phyloP scores from a whole-genome alignment of 1,140 invertebrate genomes.

The Diprion similis region DNA sequence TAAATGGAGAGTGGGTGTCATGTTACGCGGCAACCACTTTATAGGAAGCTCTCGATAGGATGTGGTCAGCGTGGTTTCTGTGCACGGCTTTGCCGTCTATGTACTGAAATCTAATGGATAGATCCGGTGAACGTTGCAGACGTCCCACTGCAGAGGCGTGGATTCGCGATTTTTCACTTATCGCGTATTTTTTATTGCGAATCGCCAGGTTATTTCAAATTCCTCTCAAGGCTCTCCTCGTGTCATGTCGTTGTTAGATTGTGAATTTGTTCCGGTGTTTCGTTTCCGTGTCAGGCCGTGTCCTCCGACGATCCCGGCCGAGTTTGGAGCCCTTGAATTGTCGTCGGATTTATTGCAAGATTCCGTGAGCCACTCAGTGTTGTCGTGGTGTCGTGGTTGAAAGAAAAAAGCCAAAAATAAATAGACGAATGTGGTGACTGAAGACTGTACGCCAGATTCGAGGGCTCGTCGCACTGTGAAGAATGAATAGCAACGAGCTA shows the following conservation, averaged over 20 bases:
- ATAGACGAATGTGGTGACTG: no score
- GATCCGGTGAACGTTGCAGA: background rate
- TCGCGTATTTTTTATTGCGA: background rate
- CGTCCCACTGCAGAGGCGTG: background rate
- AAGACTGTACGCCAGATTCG: no score
- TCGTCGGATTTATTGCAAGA: conserved; percentile 33
- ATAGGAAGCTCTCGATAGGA: conserved; percentile 31
- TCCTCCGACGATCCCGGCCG: conserved; percentile 29
- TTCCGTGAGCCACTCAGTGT: conserved; percentile 28
- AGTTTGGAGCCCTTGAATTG: no score
- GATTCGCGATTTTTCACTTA: background rate
- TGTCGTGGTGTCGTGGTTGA: no score
- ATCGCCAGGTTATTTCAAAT: conserved; percentile 6
- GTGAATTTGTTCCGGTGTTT: background rate
- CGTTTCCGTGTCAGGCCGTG: conserved; percentile 38
- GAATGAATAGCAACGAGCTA: no score
- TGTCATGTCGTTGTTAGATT: background rate
- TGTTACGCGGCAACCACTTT: conserved; percentile 29
- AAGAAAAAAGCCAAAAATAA: no score
- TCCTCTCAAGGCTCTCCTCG: background rate
- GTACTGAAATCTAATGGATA: conserved; percentile 29
- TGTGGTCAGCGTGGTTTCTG: conserved; percentile 29
- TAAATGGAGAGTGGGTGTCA: conserved; percentile 20
- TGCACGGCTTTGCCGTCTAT: conserved; percentile 26
- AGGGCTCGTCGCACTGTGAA: no score